Percentiles rank a stretch among this genome's conserved stretches.
phyloP scores from a whole-genome alignment of 2,888 invertebrate species.

The Anodontia alba region DNA sequence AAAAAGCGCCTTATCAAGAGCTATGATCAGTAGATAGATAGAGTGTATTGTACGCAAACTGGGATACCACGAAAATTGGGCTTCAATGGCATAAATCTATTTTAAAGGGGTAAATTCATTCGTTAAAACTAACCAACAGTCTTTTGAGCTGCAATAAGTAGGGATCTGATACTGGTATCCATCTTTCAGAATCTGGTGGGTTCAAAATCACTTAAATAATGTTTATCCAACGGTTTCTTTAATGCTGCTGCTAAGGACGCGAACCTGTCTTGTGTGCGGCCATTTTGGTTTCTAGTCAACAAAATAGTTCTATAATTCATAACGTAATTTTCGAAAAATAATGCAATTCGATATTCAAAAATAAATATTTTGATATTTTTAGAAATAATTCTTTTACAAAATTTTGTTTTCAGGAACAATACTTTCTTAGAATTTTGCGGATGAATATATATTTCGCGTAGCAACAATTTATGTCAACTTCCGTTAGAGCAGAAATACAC shows the following conservation, averaged over 20 bases:
- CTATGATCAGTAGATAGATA: no score
- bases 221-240: neutral
- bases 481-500: neutral
- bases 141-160: slow-evolving; percentile 67
- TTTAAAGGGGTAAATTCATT: no score
- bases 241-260: slow-evolving; percentile 15
- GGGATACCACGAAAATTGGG: no score
- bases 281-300: slow-evolving; percentile 1
- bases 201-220: no score
- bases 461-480: neutral
- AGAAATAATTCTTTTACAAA: no score
- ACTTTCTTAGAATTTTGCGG: neutral
- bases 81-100: no score
- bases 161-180: slow-evolving; percentile 73
- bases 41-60: no score
- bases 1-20: no score
- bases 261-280: neutral
- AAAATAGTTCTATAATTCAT: neutral
- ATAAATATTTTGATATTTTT: no score
- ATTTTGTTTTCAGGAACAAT: no score
- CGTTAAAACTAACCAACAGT: slow-evolving; percentile 50
- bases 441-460: neutral
- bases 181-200: slow-evolving; percentile 35
- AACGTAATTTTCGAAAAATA: no score
- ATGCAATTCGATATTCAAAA: no score